Base-by-base conservation (phyloP, 1,140 invertebrate species). In the Bombus confusus region DNA sequence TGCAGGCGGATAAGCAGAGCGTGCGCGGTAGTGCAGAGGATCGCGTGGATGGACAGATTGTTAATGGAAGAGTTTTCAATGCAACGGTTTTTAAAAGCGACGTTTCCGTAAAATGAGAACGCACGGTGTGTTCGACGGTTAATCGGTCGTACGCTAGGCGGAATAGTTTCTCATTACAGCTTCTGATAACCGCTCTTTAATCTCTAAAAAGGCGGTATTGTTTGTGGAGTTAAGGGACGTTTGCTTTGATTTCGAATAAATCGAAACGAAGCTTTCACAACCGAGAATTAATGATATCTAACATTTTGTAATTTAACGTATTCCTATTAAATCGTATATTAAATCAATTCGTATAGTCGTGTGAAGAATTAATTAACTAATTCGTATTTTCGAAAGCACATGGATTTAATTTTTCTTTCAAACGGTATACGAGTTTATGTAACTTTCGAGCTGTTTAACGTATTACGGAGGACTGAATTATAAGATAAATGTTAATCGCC, bases 291-390 rank as follows among this genome's bases (percentile, higher is more conserved):
- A 52, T 3, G 18, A 22, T 18, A 52, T 52, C 18, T 18, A 22
- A 22, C 2, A 52, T 22, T 52, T 52, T 8, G 0, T 22, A 22
- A 22, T 52, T 22, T 22, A 22, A 52, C 47, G 18, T 22, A 52
- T 52, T 18, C 18, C 15, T 52, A 52, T 52, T 52, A 52, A 22
- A 52, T 52, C 22, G 5, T 22, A 52, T 22, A 22, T 52, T 52
- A 52, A 5, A 18, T 47, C 18, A 52, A 52, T 52, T 52, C 37
- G 37, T 37, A 37, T 18, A 52, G 18, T 6, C 5, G 47, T 52
- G 0, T 6, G 18, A 47, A 18, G 15, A 0, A 47, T 18, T 18
- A 0, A 47, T 18, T 18, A 6, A 52, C 1, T 15, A 52, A 18
- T 6, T 52, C 1, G 5, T 52, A 52, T 52, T 18, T 52, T 52